Percentiles rank a stretch among this genome's conserved stretches.
These are phyloP conservation scores for Pseudopleuronectes americanus DNA, from an alignment of 2,797 vertebrate genomes.

Conservation along the genomic window DNA sequence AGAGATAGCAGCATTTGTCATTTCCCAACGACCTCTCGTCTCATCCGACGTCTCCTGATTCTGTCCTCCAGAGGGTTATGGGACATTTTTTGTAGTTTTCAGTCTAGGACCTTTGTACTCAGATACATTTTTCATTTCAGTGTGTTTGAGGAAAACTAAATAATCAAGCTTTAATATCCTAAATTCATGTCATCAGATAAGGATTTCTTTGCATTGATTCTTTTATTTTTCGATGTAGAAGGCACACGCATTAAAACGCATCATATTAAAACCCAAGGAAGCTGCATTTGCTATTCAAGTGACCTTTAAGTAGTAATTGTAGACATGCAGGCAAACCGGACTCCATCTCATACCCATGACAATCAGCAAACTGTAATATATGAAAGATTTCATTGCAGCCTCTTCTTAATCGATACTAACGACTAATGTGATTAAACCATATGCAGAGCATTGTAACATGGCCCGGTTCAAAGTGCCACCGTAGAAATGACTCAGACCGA, in stretches of 20 bases:
- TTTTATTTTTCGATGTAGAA: not conserved
- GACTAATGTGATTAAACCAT: constrained; percentile 8
- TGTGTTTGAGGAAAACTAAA: too few relatives aligned
- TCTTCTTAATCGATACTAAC: constrained; percentile 17
- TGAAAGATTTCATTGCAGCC: constrained; percentile 36
- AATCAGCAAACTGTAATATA: constrained; percentile 31
- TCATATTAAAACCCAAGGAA: constrained; percentile 31
- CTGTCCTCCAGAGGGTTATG: constrained; percentile 41
- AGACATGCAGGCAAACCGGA: not conserved
- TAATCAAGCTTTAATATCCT: too few relatives aligned
- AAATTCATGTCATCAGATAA: constrained; percentile 9
- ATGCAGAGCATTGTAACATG: not conserved
- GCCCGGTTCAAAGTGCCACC: constrained; percentile 23
- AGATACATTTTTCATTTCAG: too few relatives aligned
- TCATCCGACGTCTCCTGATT: constrained; percentile 43
- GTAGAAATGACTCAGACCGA: constrained; percentile 18
- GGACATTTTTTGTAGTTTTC: constrained; percentile 45
- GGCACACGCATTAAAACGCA: not conserved
- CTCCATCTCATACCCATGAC: constrained; percentile 29
- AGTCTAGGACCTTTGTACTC: too few relatives aligned
- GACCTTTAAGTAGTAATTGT: constrained; percentile 45
- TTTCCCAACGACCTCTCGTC: constrained; percentile 62
- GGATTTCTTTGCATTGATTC: not conserved
- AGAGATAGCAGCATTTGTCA: constrained; percentile 64
- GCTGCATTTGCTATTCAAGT: constrained; percentile 14